These are phyloP conservation scores for Platyrinchus mystaceus DNA, from an alignment of 2,797 vertebrate genomes.

Conservation along the genomic window DNA sequence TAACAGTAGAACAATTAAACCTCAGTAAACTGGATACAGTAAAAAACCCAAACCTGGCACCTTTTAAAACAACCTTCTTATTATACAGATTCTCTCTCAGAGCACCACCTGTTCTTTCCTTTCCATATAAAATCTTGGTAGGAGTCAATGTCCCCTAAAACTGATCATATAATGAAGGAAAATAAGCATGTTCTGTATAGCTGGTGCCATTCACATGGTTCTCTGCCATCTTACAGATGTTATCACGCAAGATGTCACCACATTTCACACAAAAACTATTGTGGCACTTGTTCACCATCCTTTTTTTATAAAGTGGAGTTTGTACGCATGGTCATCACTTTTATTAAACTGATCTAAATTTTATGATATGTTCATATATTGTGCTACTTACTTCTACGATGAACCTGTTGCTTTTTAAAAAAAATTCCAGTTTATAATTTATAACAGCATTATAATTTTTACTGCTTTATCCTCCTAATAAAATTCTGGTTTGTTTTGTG, in stretches of 20 bases:
- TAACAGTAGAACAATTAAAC: neutral
- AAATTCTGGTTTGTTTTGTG: conserved; percentile 24
- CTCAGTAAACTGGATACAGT: neutral
- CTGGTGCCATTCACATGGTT: neutral
- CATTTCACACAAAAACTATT: conserved; percentile 42
- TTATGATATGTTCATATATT: conserved; percentile 26
- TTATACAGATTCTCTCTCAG: neutral
- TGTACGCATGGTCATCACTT: conserved; percentile 54
- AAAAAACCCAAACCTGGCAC: neutral
- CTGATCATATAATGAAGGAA: neutral
- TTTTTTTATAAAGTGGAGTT: conserved; percentile 44
- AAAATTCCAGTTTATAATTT: conserved; percentile 32
- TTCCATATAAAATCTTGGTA: neutral
- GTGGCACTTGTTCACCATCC: conserved; percentile 10
- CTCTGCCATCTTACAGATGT: neutral
- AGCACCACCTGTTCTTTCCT: neutral
- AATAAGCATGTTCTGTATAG: neutral
- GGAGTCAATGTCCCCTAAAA: neutral
- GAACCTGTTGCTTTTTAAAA: neutral
- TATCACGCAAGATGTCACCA: neutral
- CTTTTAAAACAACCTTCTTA: neutral
- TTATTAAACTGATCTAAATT: conserved; percentile 55
- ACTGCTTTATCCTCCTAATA: conserved; percentile 37
- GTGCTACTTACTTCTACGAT: neutral
- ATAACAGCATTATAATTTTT: conserved; percentile 57